Evolutionary conservation across 53 echinoderm and acorn worm genomes (phyloP).

Genomic region (Antedon mediterranea): DNA sequence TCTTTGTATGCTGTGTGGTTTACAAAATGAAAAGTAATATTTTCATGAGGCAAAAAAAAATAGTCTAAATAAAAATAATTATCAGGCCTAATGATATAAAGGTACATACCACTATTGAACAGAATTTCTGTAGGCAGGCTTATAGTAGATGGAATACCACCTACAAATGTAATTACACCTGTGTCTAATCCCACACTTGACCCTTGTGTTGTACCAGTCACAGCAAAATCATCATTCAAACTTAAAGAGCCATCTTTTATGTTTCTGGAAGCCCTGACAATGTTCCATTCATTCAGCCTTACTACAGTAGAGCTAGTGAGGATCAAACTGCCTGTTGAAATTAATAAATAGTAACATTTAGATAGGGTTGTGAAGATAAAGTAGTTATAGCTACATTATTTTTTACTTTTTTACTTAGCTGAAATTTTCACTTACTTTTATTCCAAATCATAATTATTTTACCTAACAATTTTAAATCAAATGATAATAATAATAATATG

Average conservation of each 20-base stretch:
- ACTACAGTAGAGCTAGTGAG: constrained; percentile 31
- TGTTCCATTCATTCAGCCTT: constrained; percentile 46
- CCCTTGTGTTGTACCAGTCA: constrained; percentile 47
- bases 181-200: constrained; percentile 38
- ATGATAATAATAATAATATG: no score
- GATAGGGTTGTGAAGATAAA: no score
- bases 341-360: neutral
- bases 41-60: no score
- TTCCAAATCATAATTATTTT: no score
- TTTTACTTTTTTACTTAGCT: no score
- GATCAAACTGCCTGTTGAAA: constrained; percentile 8
- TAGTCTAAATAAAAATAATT: no score
- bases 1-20: no score
- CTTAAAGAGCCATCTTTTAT: constrained; percentile 32
- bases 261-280: constrained; percentile 37
- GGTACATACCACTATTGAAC: neutral
- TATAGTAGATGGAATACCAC: constrained; percentile 44
- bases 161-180: constrained; percentile 43
- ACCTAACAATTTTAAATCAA: no score
- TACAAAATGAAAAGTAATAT: no score
- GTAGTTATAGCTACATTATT: no score
- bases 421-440: no score
- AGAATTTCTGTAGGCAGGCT: constrained; percentile 21
- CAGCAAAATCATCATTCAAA: constrained; percentile 35
- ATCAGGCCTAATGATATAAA: no score